These are phyloP conservation scores for Helicoverpa assulta DNA, from an alignment of 2,888 invertebrate species.

Conservation along the genomic window DNA sequence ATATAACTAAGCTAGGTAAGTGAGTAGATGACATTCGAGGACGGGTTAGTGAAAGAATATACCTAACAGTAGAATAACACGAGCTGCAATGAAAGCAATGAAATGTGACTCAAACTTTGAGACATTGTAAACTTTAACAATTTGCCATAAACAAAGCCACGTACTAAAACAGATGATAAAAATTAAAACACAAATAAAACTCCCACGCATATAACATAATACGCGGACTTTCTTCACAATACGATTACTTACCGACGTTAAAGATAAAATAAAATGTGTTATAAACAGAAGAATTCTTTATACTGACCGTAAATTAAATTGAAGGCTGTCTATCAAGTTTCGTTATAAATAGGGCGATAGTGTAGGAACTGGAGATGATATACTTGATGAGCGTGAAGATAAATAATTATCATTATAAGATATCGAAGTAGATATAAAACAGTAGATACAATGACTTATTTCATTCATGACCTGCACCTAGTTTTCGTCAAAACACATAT, in stretches of 20 bases:
- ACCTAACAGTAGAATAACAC: no score
- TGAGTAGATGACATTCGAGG: no score
- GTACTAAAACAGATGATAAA: slow-evolving; percentile 43
- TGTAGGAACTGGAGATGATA: slow-evolving; percentile 35
- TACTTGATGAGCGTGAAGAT: slow-evolving; percentile 12
- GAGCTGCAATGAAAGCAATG: no score
- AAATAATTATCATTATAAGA: background rate
- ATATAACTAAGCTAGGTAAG: no score
- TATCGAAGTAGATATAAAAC: no score
- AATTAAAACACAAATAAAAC: slow-evolving; percentile 56
- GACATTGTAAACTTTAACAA: no score
- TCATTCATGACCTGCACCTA: no score
- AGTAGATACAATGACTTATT: no score
- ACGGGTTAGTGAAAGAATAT: no score
- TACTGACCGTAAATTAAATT: slow-evolving; percentile 62
- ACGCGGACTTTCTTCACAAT: slow-evolving; percentile 60
- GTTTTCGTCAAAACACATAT: no score
- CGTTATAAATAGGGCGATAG: slow-evolving; percentile 47
- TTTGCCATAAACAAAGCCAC: slow-evolving; percentile 50
- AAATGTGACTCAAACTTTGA: no score
- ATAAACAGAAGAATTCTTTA: slow-evolving; percentile 63
- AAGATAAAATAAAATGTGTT: slow-evolving; percentile 62
- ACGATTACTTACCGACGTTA: slow-evolving; percentile 50
- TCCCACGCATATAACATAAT: slow-evolving; percentile 62
- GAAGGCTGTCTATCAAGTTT: slow-evolving; percentile 61